These are phyloP conservation scores for Mola mola DNA, from an alignment of 2,113 vertebrate species.

Conservation along the genomic window DNA sequence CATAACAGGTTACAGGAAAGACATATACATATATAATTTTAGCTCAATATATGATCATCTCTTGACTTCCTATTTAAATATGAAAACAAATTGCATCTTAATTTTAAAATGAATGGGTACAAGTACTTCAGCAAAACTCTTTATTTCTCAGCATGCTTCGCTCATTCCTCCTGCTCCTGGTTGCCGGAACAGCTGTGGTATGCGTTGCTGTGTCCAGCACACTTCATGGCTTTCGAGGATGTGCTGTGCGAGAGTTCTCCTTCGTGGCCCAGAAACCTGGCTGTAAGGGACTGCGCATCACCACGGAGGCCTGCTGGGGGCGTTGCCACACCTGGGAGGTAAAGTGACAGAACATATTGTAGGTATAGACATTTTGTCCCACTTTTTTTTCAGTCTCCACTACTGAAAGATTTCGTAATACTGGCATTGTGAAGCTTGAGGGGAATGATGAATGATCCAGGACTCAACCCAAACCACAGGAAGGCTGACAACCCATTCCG, in stretches of 20 bases:
- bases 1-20: too few relatives aligned
- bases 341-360: too few relatives aligned
- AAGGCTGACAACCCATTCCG: background rate
- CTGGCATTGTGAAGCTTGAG: constrained; percentile 16
- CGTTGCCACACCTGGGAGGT: constrained; percentile 85
- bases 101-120: too few relatives aligned
- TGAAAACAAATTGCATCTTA: too few relatives aligned
- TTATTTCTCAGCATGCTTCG: constrained; percentile 67
- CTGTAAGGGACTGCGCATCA: constrained; percentile 72
- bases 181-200: constrained; percentile 35
- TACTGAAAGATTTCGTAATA: constrained; percentile 12
- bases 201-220: constrained; percentile 48
- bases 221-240: constrained; percentile 77
- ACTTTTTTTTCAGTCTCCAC: background rate
- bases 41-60: too few relatives aligned
- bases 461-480: constrained; percentile 34
- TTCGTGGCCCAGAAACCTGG: constrained; percentile 81
- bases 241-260: constrained; percentile 80
- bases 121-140: too few relatives aligned
- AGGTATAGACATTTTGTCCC: too few relatives aligned
- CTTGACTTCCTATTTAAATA: background rate
- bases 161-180: constrained; percentile 55
- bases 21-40: too few relatives aligned
- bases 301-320: constrained; percentile 82
- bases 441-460: constrained; percentile 21